Evolutionary conservation across 2,888 invertebrate species (phyloP).

Genomic region (Poecilobothrus nobilitatus): DNA sequence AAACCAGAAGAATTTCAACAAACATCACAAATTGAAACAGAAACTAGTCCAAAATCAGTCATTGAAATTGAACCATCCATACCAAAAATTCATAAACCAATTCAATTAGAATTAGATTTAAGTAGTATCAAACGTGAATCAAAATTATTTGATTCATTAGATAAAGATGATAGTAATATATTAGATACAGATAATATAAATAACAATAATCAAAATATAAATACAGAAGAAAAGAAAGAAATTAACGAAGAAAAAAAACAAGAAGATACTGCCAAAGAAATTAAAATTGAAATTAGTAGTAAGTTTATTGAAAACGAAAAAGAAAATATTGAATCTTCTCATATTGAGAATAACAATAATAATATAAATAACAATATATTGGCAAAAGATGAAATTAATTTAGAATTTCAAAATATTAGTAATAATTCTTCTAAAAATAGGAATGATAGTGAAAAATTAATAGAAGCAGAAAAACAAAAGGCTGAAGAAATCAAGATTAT

Average conservation of each 20-base stretch:
- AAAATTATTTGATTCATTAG: constrained; percentile 12
- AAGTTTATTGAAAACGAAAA: constrained; percentile 15
- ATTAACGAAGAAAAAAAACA: neutral
- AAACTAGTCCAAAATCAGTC: constrained; percentile 30
- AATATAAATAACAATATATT: too few species aligned
- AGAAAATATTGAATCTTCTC: constrained; percentile 5
- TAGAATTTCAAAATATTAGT: neutral
- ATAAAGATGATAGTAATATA: constrained; percentile 11
- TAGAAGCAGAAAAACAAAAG: constrained; percentile 30
- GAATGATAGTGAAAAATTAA: constrained; percentile 18
- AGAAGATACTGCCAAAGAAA: constrained; percentile 21
- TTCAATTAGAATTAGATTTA: constrained; percentile 25
- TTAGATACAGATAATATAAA: constrained; percentile 26
- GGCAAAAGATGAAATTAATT: neutral
- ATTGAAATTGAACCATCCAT: constrained; percentile 40
- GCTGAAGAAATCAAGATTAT: constrained; percentile 32
- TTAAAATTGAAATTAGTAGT: constrained; percentile 16
- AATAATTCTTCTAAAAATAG: neutral
- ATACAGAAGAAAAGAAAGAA: constrained; percentile 13
- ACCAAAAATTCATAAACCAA: constrained; percentile 30
- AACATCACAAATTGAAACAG: constrained; percentile 34
- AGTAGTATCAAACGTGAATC: constrained; percentile 7
- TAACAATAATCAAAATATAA: constrained; percentile 14
- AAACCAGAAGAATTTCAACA: constrained; percentile 35
- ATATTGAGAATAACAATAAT: constrained; percentile 6